Evolutionary conservation across 2,797 vertebrate genomes (phyloP).

Genomic region (Sebastes umbrosus): DNA sequence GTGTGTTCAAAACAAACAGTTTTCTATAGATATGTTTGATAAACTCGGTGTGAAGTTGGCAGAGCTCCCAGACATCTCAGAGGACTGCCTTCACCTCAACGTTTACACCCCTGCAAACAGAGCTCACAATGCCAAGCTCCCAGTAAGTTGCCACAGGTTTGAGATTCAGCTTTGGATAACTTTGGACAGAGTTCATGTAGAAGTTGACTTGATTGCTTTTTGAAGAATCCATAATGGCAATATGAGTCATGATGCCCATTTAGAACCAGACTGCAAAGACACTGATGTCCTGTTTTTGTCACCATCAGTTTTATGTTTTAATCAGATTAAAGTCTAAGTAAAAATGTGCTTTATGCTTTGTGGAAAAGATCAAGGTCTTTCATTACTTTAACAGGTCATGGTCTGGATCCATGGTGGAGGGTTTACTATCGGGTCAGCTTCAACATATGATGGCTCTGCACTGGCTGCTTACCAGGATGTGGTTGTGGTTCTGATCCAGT

Average conservation of each 20-base stretch:
- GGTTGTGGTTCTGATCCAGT: slow-evolving; percentile 86
- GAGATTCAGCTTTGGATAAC: too few species aligned
- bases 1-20: slow-evolving; percentile 63
- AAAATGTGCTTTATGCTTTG: too few species aligned
- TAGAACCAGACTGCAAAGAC: too few species aligned
- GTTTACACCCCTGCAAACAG: slow-evolving; percentile 78
- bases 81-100: slow-evolving; percentile 85
- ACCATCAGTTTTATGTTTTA: too few species aligned
- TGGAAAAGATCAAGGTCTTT: neutral
- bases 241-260: neutral
- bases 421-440: slow-evolving; percentile 64
- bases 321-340: too few species aligned
- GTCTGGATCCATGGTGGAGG: slow-evolving; percentile 86
- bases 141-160: slow-evolving; percentile 60
- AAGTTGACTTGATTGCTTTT: too few species aligned
- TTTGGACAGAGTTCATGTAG: too few species aligned
- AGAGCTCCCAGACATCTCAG: slow-evolving; percentile 68
- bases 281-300: too few species aligned
- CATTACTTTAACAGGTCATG: slow-evolving; percentile 79
- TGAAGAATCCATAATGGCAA: neutral
- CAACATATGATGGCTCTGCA: slow-evolving; percentile 76
- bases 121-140: slow-evolving; percentile 65
- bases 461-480: slow-evolving; percentile 83
- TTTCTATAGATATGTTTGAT: rapidly evolving
- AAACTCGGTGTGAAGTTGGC: rapidly evolving